phyloP scores from a whole-genome alignment of 1,140 invertebrate genomes.

The Homarus americanus region DNA sequence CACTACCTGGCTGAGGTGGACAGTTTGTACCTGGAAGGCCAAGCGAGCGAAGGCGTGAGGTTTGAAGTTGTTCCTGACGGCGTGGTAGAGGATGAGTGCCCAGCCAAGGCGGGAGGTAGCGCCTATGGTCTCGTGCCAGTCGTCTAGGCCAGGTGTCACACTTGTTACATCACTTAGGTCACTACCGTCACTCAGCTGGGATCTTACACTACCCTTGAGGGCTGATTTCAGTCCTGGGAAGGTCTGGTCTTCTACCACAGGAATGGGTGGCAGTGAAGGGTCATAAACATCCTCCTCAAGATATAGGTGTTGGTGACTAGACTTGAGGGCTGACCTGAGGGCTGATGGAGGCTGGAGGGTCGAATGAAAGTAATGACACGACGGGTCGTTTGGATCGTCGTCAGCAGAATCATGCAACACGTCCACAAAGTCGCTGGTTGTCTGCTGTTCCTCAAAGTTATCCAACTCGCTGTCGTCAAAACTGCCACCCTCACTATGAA shows the following conservation, averaged over 20 bases:
- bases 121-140: constrained; percentile 70
- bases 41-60: constrained; percentile 69
- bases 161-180: constrained; percentile 29
- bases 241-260: constrained; percentile 35
- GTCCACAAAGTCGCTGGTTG: background rate
- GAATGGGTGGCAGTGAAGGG: constrained; percentile 51
- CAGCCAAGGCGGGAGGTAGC: constrained; percentile 69
- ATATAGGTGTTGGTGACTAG: background rate
- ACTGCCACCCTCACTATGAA: background rate
- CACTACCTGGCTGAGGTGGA: too few species aligned
- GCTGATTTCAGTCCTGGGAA: background rate
- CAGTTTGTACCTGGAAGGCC: constrained; percentile 72
- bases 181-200: background rate
- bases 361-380: constrained; percentile 16
- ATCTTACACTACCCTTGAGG: constrained; percentile 16
- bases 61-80: constrained; percentile 73
- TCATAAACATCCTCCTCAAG: constrained; percentile 34
- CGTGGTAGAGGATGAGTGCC: constrained; percentile 73
- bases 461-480: constrained; percentile 30
- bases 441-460: background rate
- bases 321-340: background rate
- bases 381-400: background rate
- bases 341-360: background rate
- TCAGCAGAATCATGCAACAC: background rate
- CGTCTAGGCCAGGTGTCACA: constrained; percentile 56